Evolutionary conservation across 2,113 vertebrate genomes (phyloP), one percentile per base, ranked within the genome.

Genomic region (Amphilophus citrinellus): DNA sequence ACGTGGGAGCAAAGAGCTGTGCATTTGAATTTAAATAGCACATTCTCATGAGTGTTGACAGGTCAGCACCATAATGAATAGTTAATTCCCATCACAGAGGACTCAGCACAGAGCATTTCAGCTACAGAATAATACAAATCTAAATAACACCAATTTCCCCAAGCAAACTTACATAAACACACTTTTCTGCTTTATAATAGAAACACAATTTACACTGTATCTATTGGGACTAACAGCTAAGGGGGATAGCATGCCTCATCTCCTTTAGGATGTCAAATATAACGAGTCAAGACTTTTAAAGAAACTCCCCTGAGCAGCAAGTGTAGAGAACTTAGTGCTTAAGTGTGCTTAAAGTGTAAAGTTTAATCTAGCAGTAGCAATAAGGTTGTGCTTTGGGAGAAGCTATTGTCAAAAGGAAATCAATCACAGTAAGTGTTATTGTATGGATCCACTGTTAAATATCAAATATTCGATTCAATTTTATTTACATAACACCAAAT

Each of bases 341-440:
- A 90, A 91, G 84, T 88, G 90, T 88, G 78, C 86, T 84, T 94
- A 86, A 84, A 86, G 90, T 80, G 82, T 79, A 61, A 87, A 76
- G 27, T 91, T 88, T 86, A 90, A 89, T 91, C 86, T 87, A 58
- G 80, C 77, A 77, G 61, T 85, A 89, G 88, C 85, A 85, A 58
- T 8, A 47, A 79, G 73, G 80, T 39, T 61, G 62, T 63, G 78
- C 77, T 82, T 6, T 62, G 78, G 78, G 90, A 80, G 76, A 79
- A 60, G 50, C 35, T 27, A 76, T 86, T 73, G 71, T 88, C 76
- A 83, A 80, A 87, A 83, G 57, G 61, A 89, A 86, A 79, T 88
- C 60, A 79, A 63, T 87, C 62, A 84, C 65, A 76, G 37, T 76
- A 83, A 56, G 63, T 60, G 1, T 10, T 42, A 53, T 10, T 6